Conservation (phyloP, 2,113 vertebrate species). For the Rhombomys opimus region DNA sequence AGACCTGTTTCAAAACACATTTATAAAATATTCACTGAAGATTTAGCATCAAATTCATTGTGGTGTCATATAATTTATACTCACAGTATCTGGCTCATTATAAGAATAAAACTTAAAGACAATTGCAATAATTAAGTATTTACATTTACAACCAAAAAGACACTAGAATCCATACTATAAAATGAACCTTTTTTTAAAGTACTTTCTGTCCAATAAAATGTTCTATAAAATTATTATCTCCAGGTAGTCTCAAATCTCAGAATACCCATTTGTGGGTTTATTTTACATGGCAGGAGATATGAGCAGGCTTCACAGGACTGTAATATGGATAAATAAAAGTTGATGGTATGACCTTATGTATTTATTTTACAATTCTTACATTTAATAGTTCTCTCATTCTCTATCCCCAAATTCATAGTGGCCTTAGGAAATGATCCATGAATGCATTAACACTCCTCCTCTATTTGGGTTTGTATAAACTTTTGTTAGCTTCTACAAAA, state of each 20-base stretch:
- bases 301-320: background rate
- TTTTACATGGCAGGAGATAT: background rate
- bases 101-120: background rate
- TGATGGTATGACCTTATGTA: background rate
- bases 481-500: background rate
- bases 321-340: background rate
- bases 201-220: background rate
- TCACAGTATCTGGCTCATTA: background rate
- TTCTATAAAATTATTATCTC: background rate
- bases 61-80: background rate
- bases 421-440: slow-evolving; percentile 48
- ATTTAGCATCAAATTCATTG: background rate
- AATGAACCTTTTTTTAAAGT: background rate
- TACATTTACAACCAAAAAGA: background rate
- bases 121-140: background rate
- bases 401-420: slow-evolving; percentile 45
- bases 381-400: background rate
- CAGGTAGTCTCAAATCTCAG: background rate
- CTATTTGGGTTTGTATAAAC: slow-evolving; percentile 13
- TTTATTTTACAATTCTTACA: slow-evolving; percentile 39
- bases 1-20: background rate
- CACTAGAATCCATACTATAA: background rate
- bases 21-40: background rate
- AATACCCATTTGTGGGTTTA: background rate
- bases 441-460: slow-evolving; percentile 4